Evolutionary conservation across 2,797 vertebrate species (phyloP), one percentile per base, ranked within the genome.

Genomic region (Zalophus californianus): DNA sequence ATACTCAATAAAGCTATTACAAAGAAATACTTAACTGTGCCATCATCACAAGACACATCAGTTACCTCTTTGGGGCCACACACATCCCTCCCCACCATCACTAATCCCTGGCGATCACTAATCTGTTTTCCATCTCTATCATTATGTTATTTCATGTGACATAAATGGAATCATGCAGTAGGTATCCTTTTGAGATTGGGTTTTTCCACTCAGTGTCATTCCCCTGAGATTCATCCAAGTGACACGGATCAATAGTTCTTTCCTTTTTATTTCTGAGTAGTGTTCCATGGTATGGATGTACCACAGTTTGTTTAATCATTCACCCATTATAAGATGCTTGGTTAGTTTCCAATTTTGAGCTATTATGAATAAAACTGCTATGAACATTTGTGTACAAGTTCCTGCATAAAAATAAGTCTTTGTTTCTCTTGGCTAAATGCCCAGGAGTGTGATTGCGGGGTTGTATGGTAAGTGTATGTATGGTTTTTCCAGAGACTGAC

Each of bases 301-400:
- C 89, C 73, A 68, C n/a, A 54, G 60, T 86, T 93, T 70, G 29
- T 54, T 96, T 83, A 96, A 62, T 78, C 52, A 75, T 50, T 89
- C 58, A 82, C 21, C n/a, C 48, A 23, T 78, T 73, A 86, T 77
- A 95, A 88, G 56, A 54, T 11, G 38, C 91, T 96, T 95, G 73
- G 56, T 87, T 84, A 62, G 52, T 79, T 96, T 96, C 94, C 78
- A 97, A 5, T 91, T 96, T 96, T 84, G 68, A 89, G 56, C 29
- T 94, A 48, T 91, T 86, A 88, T 62, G 89, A 90, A 94, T 94
- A 89, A 96, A 96, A 95, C 79, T 56, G 68, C 93, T 73, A 32
- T 86, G 73, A 97, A 94, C 93, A 86, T 75, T 96, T 66, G 32
- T 94, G 52, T 92, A 86, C 89, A 96, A 93, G 93, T 93, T 96